These are phyloP conservation scores for Serranus cabrilla DNA, from an alignment of 2,797 vertebrate species.

Conservation along the genomic window DNA sequence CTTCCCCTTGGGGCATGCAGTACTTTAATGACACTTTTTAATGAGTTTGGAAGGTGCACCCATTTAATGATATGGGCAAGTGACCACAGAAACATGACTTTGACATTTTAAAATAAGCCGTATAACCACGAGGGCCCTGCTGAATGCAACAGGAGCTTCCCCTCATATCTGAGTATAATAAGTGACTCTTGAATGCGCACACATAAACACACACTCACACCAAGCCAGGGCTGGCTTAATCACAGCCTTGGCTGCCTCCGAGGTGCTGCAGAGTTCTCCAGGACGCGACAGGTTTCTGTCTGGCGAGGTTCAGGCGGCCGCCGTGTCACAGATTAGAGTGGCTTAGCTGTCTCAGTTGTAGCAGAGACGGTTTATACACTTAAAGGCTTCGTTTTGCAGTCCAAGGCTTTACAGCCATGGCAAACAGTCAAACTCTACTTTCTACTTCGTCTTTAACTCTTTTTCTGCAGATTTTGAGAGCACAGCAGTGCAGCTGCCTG, in stretches of 20 bases:
- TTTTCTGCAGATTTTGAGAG: slow-evolving; percentile 5
- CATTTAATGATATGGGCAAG: not conserved
- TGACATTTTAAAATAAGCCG: slow-evolving; percentile 8
- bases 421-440: slow-evolving; percentile 34
- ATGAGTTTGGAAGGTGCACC: not conserved
- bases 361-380: slow-evolving; percentile 39
- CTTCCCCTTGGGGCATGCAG: not conserved
- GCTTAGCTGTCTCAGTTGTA: slow-evolving; percentile 27
- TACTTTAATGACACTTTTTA: slow-evolving; percentile 7
- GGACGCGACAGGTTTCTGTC: slow-evolving; percentile 78
- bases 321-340: slow-evolving; percentile 64
- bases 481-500: slow-evolving; percentile 20
- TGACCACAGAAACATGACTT: not conserved
- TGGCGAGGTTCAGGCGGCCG: slow-evolving; percentile 55
- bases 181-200: slow-evolving; percentile 8
- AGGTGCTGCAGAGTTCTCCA: slow-evolving; percentile 62
- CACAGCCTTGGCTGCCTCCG: slow-evolving; percentile 70
- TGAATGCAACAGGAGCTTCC: slow-evolving; percentile 27
- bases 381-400: slow-evolving; percentile 15
- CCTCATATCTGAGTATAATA: slow-evolving; percentile 32
- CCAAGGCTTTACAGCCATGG: slow-evolving; percentile 27
- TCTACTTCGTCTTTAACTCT: slow-evolving; percentile 18
- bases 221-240: slow-evolving; percentile 69
- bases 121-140: not conserved
- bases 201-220: slow-evolving; percentile 22